Conservation (phyloP, 2,888 invertebrate genomes). For the Erebia aethiops region DNA sequence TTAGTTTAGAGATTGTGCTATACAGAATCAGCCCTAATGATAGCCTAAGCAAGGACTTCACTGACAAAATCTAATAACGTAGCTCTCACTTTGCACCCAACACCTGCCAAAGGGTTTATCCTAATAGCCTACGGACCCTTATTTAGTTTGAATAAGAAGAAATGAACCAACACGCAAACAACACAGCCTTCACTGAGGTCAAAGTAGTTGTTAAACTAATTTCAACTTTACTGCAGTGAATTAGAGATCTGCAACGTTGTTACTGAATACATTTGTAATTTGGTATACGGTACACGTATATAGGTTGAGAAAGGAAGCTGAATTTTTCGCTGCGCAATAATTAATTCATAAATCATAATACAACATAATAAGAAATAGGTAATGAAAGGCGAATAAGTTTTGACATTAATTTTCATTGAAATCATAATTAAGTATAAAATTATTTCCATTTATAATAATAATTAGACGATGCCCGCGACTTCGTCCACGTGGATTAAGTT, state of each 20-base stretch:
- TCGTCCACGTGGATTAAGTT: too few relatives aligned
- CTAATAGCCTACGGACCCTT: constrained; percentile 43
- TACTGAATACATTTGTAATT: not conserved
- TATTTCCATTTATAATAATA: too few relatives aligned
- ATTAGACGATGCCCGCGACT: too few relatives aligned
- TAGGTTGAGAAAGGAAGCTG: constrained; percentile 39
- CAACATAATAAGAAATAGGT: not conserved
- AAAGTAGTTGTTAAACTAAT: not conserved
- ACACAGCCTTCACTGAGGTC: constrained; percentile 26
- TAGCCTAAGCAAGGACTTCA: not conserved
- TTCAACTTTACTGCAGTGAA: not conserved
- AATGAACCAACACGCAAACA: constrained; percentile 45
- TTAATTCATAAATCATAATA: constrained; percentile 8
- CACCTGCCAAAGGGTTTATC: constrained; percentile 35
- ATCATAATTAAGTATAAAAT: too few relatives aligned
- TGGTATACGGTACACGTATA: constrained; percentile 16
- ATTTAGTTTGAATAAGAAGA: constrained; percentile 47
- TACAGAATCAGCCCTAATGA: too few relatives aligned
- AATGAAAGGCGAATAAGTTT: not conserved
- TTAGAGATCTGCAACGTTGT: not conserved
- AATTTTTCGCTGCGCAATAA: constrained; percentile 43
- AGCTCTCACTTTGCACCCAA: constrained; percentile 26
- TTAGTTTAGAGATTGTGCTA: too few relatives aligned
- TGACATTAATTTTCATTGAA: not conserved
- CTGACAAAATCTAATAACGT: constrained; percentile 9